Conservation (phyloP, 2,888 invertebrate genomes). For the Tillus elongatus region DNA sequence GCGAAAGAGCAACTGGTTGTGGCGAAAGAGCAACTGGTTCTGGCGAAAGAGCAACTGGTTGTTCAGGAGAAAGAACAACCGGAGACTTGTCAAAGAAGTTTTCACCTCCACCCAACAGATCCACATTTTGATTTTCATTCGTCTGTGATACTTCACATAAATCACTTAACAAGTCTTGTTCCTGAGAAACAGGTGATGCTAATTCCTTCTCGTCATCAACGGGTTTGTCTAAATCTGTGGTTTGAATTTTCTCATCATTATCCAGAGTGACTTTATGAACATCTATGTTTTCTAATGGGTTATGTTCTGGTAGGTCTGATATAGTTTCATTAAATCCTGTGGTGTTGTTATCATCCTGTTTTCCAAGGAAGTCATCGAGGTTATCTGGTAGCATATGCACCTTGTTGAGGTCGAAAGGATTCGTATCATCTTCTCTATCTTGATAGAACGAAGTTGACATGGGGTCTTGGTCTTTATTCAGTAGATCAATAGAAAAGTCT, state of each 20-base stretch:
- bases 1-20: slow-evolving; percentile 10
- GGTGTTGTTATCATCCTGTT: slow-evolving; percentile 17
- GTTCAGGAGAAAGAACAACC: too few species aligned
- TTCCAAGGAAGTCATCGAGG: slow-evolving; percentile 33
- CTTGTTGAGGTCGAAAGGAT: slow-evolving; percentile 51
- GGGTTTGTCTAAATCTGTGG: slow-evolving; percentile 31
- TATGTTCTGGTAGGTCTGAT: slow-evolving; percentile 32
- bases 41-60: too few species aligned
- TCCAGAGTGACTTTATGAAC: slow-evolving; percentile 16
- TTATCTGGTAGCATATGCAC: slow-evolving; percentile 51
- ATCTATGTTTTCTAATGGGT: too few species aligned
- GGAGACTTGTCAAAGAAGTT: too few species aligned
- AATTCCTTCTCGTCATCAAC: slow-evolving; percentile 30
- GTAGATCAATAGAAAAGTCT: slow-evolving; percentile 37
- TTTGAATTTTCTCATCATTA: slow-evolving; percentile 28
- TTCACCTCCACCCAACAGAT: too few species aligned
- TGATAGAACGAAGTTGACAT: slow-evolving; percentile 60
- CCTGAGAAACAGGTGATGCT: slow-evolving; percentile 27
- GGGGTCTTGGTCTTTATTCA: slow-evolving; percentile 51
- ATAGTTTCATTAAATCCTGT: slow-evolving; percentile 26
- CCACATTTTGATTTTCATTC: too few species aligned
- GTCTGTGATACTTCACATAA: too few species aligned
- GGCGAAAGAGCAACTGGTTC: slow-evolving; percentile 6
- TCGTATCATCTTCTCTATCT: slow-evolving; percentile 46
- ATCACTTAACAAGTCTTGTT: too few species aligned